Conservation (phyloP, 1,140 invertebrate species). For the Drosophila quadrilineata region DNA sequence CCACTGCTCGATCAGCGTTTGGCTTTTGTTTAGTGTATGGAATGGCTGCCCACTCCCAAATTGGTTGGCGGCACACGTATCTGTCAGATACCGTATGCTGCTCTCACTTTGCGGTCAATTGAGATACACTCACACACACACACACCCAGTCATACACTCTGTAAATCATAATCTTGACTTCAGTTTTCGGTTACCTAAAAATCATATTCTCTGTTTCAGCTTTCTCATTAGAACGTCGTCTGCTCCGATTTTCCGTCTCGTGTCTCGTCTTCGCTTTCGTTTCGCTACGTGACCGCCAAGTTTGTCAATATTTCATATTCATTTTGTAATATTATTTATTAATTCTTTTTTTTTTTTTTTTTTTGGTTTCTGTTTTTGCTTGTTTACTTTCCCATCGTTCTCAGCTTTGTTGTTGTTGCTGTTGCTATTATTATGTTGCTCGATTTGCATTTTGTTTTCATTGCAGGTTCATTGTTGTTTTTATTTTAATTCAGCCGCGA, state of each 20-base stretch:
- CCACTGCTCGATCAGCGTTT: slow-evolving; percentile 46
- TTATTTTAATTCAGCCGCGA: neutral
- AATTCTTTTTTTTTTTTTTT: no score
- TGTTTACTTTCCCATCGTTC: slow-evolving; percentile 6
- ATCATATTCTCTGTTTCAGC: slow-evolving; percentile 56
- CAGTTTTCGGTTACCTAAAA: slow-evolving; percentile 26
- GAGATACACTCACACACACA: slow-evolving; percentile 23
- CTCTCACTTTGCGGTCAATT: slow-evolving; percentile 60
- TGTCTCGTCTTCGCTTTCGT: slow-evolving; percentile 58
- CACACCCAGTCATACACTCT: neutral
- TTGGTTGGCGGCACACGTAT: slow-evolving; percentile 54
- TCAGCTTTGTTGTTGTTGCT: neutral
- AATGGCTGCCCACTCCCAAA: slow-evolving; percentile 13
- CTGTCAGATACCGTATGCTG: slow-evolving; percentile 39
- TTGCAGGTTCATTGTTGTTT: slow-evolving; percentile 1
- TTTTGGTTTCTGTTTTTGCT: no score
- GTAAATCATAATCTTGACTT: no score
- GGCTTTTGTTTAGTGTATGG: slow-evolving; percentile 60
- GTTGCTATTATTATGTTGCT: neutral
- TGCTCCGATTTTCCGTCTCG: neutral
- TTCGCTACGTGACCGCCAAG: slow-evolving; percentile 58
- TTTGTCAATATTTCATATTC: no score
- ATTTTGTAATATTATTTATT: no score
- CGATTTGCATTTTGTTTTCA: slow-evolving; percentile 2
- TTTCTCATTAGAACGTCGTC: slow-evolving; percentile 59